Base-by-base conservation (phyloP, 2,113 vertebrate species). In the Paratilapia polleni region DNA sequence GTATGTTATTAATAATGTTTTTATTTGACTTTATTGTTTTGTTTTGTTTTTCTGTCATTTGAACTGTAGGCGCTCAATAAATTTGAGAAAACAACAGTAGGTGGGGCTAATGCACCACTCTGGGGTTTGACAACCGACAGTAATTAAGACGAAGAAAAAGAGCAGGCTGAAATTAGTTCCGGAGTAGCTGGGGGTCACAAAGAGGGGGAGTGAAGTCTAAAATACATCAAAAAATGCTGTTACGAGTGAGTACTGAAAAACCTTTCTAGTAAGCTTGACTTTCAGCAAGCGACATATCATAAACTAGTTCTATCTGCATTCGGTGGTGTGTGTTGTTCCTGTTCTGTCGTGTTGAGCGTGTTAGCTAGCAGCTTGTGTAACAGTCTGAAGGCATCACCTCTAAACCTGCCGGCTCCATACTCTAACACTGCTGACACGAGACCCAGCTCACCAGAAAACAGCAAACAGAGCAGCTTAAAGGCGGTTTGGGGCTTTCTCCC, bases 171-270 rank as follows among this genome's bases (percentile, higher is more conserved):
- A 22, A 85, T 14, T 73, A 54, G 0, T 93, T 95, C 94, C 95
- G 93, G 95, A 61, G 77, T 3, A 56, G 1, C 1, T 60, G n/a
- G 15, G 91, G 90, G 89, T 94, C 80, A 89, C 17, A 31, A 43
- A 22, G 12, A 62, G 52, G 75, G 15, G 59, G 19, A 86, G 49
- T 77, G 24, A 24, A 78, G 26, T 5, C 54, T 56, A 3, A 70
- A 77, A 62, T 9, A 11, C n/a, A 15, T 78, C 36, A 31, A 31
- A 86, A 83, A 75, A 96, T 96, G 95, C 77, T 95, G 41, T 76
- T 95, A 88, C 89, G 93, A 77, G 95, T 96, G 73, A 95, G 94
- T 95, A 90, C 11, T 26, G 56, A 15, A 56, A 24, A 49, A 11
- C 6, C 7, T 63, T 36, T 6, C 36, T 1, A 56, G 1, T 0